Evolutionary conservation across 2,113 vertebrate genomes (phyloP).

Genomic region (Poecile atricapillus): DNA sequence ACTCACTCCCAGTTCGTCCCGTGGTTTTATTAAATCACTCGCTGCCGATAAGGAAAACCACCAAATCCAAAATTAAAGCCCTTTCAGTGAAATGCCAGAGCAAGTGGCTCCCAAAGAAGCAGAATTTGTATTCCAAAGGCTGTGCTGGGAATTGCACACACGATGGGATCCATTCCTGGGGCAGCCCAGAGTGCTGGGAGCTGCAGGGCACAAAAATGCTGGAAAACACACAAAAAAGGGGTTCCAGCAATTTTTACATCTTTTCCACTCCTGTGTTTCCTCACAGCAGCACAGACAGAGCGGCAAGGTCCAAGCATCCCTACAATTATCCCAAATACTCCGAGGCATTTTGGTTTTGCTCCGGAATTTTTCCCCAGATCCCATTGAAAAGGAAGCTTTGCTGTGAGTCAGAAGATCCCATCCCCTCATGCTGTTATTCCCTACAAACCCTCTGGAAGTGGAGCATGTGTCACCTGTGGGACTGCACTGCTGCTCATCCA

Average conservation of each 20-base stretch:
- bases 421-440: neutral
- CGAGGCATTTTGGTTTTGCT: fast-evolving
- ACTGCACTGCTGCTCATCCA: neutral
- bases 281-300: neutral
- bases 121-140: fast-evolving
- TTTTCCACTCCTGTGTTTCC: neutral
- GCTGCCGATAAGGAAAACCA: neutral
- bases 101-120: neutral
- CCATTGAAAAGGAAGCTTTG: neutral
- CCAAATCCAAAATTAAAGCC: neutral
- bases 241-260: neutral
- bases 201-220: neutral
- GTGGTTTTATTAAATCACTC: neutral
- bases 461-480: neutral
- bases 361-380: neutral
- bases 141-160: neutral
- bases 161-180: neutral
- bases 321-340: neutral
- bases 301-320: neutral
- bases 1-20: neutral
- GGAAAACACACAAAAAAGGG: neutral
- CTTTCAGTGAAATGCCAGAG: neutral
- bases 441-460: neutral
- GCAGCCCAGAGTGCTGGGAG: neutral
- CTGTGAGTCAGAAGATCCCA: neutral